A percentile compares a stretch with the other conserved stretches of the same genome.
phyloP scores from a whole-genome alignment of 2,888 invertebrate species.

The Schizaphis graminum region DNA sequence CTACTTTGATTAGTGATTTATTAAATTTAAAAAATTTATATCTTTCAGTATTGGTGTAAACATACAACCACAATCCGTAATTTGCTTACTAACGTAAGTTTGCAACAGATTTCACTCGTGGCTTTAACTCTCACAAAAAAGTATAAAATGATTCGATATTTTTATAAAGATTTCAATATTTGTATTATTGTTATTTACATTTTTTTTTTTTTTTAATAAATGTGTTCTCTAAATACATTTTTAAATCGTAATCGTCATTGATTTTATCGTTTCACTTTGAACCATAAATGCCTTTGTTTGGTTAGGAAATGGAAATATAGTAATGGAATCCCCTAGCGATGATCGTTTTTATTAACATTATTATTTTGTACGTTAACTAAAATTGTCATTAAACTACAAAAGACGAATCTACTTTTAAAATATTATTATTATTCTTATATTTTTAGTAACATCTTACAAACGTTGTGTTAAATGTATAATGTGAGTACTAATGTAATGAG shows the following conservation, averaged over 20 bases:
- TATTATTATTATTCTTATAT: not conserved
- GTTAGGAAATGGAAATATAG: not conserved
- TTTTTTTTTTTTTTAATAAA: not conserved
- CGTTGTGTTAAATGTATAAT: not conserved
- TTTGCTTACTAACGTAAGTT: not conserved
- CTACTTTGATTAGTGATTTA: not conserved
- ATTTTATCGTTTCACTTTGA: not conserved
- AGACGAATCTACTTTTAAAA: not conserved
- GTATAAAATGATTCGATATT: not conserved
- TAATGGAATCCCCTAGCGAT: not conserved
- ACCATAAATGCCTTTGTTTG: not conserved
- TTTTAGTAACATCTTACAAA: not conserved
- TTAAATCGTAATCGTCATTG: not conserved
- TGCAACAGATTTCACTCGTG: not conserved
- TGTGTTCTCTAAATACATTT: not conserved
- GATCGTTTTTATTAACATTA: not conserved
- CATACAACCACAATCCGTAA: not conserved
- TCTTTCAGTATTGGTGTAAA: not conserved
- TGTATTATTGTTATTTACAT: not conserved
- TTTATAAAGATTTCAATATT: not conserved
- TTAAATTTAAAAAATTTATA: not conserved
- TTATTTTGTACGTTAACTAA: not conserved
- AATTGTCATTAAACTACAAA: not conserved
- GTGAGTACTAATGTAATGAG: not conserved
- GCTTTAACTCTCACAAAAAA: not conserved